Evolutionary conservation across 2,113 vertebrate species (phyloP).

Genomic region (Alexandromys fortis): DNA sequence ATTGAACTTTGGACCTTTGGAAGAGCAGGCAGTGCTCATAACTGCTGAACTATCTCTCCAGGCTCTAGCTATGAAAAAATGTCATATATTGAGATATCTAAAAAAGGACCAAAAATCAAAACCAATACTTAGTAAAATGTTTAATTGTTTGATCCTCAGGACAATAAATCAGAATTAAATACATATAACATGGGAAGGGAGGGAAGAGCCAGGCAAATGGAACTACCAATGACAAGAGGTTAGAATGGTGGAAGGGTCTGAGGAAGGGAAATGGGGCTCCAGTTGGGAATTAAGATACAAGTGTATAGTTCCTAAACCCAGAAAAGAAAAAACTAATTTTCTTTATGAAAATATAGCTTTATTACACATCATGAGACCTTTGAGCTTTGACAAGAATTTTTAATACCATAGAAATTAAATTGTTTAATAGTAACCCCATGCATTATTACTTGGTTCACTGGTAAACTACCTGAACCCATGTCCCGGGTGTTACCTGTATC

Average conservation of each 20-base stretch:
- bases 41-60: no score
- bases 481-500: constrained; percentile 10
- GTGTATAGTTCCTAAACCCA: neutral
- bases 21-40: no score
- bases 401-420: neutral
- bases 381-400: constrained; percentile 9
- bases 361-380: neutral
- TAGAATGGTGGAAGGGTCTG: neutral
- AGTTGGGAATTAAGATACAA: neutral
- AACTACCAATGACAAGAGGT: neutral
- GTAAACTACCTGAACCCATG: constrained; percentile 5
- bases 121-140: neutral
- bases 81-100: neutral
- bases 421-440: neutral
- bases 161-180: neutral
- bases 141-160: neutral
- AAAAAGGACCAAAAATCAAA: neutral
- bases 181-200: neutral
- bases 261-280: neutral
- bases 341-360: constrained; percentile 25
- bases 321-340: neutral
- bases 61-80: no score
- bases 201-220: neutral
- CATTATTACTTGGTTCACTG: neutral
- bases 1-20: no score